Base-by-base conservation (phyloP, 2,113 vertebrate species). In the Calidris pygmaea region DNA sequence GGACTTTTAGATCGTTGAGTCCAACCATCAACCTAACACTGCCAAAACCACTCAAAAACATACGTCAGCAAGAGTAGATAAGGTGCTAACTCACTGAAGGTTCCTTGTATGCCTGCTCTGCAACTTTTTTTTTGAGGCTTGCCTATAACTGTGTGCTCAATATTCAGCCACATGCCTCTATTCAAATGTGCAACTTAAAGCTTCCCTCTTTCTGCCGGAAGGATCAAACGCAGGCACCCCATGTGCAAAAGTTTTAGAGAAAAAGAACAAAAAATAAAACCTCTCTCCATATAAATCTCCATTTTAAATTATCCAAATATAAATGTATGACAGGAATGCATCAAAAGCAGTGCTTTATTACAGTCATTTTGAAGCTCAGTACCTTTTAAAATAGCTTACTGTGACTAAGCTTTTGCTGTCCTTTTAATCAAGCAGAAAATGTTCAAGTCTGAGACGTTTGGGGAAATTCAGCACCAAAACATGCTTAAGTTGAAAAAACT, bases 351-450 rank as follows among this genome's bases (percentile, higher is more conserved):
- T 50, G 43, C 37, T 73, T 94, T 55, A 32, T 71, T 68, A 50
- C 29, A 63, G 47, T 29, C 2, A 67, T 92, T 88, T 87, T 1
- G 13, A 85, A 88, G 9, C 45, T 91, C 66, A 62, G 22, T 67
- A 34, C 5, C 45, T 79, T 96, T 85, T 83, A 88, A 96, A 96
- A 96, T 76, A 96, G 58, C 16, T 60, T 62, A 18, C 41, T n/a
- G 23, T 92, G 86, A 91, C 73, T 89, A 82, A 91, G 75, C 5
- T 80, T 80, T 80, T 91, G 15, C 55, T 95, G 12, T 79, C 41
- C 14, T 93, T 91, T 90, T 80, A 90, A 74, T 85, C 67, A 88
- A 74, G 30, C 7, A 84, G 43, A 90, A 95, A 93, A 89, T 48
- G 30, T 65, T 95, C 47, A 75, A 90, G 21, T 63, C 19, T 19